Evolutionary conservation across 2,797 vertebrate species (phyloP), one percentile per base, ranked within the genome.

Genomic region (Gallinago stenura): DNA sequence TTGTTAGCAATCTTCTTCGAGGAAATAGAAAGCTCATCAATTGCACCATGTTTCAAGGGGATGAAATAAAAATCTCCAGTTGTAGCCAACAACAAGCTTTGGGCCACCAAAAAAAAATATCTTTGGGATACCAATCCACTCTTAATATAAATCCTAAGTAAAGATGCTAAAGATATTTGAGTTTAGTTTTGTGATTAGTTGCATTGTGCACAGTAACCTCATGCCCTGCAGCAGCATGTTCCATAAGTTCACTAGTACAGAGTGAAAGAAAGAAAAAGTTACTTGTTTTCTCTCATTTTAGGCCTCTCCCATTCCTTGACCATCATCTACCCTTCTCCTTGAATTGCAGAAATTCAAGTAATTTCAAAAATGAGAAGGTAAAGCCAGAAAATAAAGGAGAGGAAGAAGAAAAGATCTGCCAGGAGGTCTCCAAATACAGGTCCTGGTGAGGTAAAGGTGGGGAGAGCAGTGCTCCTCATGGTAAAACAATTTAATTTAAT

Each of bases 361-460:
- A 25, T 28, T 51, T 28, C 50, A 51, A 26, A 87, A 87, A 56
- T 15, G 24, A 64, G 31, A 21, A 28, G 25, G 11, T n/a, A 58
- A 89, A 76, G 21, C 9, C 31, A 72, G 20, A 88, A 78, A 50
- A 84, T 24, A 65, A 79, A 86, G 37, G 41, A 31, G 4, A 2
- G 15, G 50, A 61, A 31, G 26, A 56, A 26, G 12, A 57, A 21
- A 9, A 45, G 13, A 5, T 43, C 25, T 53, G 4, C 4, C 19
- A 31, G 20, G 15, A 37, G 1, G 1, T 20, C 26, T 60, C 22
- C 17, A 71, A 66, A 66, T 11, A 39, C n/a, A 53, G 21, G 5
- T 66, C 11, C 8, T 17, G 39, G 61, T 1, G 6, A 35, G 14
- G 33, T 19, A n/a, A 62, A 62, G 7, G 5, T 0, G 2, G 28